phyloP scores from a whole-genome alignment of 2,888 invertebrate genomes.

The Apamea crenata region DNA sequence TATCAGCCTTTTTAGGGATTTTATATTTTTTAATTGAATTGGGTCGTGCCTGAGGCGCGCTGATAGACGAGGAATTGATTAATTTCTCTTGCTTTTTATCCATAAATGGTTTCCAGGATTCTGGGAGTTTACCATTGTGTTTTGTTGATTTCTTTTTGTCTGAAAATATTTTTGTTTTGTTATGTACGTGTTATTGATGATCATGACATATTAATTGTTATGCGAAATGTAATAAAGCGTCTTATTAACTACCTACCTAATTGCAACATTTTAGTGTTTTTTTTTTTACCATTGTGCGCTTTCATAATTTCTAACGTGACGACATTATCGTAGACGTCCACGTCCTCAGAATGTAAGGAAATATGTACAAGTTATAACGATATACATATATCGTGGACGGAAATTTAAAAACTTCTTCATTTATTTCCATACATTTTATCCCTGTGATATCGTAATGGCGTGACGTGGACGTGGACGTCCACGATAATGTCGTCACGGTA shows the following conservation, averaged over 20 bases:
- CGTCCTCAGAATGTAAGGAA: too few species aligned
- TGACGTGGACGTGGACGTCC: not conserved
- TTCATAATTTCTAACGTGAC: not conserved
- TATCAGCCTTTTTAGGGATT: not conserved
- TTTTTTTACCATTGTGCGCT: not conserved
- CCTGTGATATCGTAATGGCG: not conserved
- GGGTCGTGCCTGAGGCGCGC: not conserved
- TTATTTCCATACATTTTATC: not conserved
- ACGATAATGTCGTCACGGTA: not conserved
- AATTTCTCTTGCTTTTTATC: constrained; percentile 15
- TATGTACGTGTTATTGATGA: not conserved
- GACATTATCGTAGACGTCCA: not conserved
- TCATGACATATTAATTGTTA: too few species aligned
- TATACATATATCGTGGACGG: not conserved
- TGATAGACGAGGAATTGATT: not conserved
- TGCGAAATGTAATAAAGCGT: not conserved
- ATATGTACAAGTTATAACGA: not conserved
- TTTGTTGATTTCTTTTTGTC: constrained; percentile 27
- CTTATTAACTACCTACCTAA: not conserved
- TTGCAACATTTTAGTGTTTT: not conserved
- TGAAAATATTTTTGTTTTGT: constrained; percentile 8
- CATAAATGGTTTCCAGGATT: not conserved
- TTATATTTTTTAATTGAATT: not conserved
- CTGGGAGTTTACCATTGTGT: not conserved
- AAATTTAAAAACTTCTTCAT: not conserved